Evolutionary conservation across 2,113 vertebrate species (phyloP).

Genomic region (Aepyceros melampus): DNA sequence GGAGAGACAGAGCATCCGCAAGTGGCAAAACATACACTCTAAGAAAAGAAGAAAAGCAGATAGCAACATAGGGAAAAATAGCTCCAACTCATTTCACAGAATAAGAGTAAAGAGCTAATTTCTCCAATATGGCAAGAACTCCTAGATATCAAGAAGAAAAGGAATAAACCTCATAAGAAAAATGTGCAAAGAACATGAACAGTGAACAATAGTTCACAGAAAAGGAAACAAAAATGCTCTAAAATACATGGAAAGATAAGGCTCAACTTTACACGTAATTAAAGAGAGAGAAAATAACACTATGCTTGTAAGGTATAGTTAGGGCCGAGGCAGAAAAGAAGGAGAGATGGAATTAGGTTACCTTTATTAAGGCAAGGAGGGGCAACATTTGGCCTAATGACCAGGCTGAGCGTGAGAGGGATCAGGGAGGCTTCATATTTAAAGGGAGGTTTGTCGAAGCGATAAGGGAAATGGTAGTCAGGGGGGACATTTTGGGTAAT

Average conservation of each 20-base stretch:
- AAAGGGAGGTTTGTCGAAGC: neutral
- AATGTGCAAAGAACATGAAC: neutral
- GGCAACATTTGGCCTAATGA: fast-evolving
- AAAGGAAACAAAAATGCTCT: neutral
- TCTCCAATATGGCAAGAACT: neutral
- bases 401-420: neutral
- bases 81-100: neutral
- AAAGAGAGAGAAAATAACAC: neutral
- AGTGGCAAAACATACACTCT: neutral
- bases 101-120: neutral
- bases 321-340: fast-evolving
- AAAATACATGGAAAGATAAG: neutral
- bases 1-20: neutral
- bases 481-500: neutral
- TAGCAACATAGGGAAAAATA: neutral
- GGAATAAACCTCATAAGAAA: neutral
- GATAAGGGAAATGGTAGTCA: neutral
- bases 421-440: neutral
- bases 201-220: neutral
- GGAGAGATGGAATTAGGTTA: neutral
- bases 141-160: neutral
- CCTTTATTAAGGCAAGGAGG: neutral
- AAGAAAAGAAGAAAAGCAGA: neutral
- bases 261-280: neutral
- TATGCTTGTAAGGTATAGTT: neutral